These are phyloP conservation scores for Sebastes steindachneri DNA, from an alignment of 2,797 vertebrate species.

Conservation along the genomic window DNA sequence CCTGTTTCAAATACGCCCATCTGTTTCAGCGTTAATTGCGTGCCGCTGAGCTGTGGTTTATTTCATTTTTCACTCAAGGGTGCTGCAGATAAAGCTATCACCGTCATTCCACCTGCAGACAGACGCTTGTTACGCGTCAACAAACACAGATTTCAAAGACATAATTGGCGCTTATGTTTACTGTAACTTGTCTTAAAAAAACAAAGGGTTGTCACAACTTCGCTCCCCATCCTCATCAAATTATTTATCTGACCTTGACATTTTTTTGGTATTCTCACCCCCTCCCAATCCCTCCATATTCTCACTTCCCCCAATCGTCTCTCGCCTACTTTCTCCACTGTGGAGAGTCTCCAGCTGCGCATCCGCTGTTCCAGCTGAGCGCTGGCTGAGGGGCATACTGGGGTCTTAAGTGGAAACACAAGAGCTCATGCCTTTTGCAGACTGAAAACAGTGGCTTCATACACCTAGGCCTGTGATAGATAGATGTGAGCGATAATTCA, in stretches of 20 bases:
- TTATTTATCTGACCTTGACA: neutral
- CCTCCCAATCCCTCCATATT: neutral
- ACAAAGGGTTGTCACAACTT: neutral
- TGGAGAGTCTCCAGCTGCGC: conserved; percentile 38
- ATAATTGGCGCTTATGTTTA: conserved; percentile 29
- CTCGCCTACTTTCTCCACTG: neutral
- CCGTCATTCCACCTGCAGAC: conserved; percentile 50
- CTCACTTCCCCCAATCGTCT: neutral
- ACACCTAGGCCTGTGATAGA: neutral
- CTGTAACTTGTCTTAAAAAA: neutral
- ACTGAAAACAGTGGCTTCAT: neutral
- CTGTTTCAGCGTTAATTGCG: conserved; percentile 65
- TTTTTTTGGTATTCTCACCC: neutral
- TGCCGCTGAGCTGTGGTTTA: conserved; percentile 46
- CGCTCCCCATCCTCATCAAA: neutral
- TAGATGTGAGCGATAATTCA: neutral
- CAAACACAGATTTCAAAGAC: conserved; percentile 15
- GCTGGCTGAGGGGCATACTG: conserved; percentile 16
- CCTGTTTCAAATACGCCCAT: conserved; percentile 58
- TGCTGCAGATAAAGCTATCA: conserved; percentile 69
- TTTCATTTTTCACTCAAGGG: conserved; percentile 65
- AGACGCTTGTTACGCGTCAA: conserved; percentile 55
- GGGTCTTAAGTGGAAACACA: conserved; percentile 22
- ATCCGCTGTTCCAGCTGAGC: conserved; percentile 34
- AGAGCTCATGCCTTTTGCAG: neutral